Conservation (phyloP, 2,888 invertebrate genomes). For the Drosophila infuscata region DNA sequence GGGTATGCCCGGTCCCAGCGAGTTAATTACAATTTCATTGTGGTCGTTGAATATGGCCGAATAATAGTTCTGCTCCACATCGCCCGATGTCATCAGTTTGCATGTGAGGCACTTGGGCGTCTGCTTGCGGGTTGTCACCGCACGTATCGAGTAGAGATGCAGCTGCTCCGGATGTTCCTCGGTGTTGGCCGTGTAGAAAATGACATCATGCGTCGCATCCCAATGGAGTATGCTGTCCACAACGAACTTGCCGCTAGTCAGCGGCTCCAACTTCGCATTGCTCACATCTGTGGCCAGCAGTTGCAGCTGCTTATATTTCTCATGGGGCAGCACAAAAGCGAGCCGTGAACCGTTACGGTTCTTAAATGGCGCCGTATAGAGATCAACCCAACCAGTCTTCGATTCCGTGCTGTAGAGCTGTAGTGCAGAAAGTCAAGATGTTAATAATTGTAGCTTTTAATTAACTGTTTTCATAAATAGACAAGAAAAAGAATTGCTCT, state of each 20-base stretch:
- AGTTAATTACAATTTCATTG: slow-evolving; percentile 90
- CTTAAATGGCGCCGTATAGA: slow-evolving; percentile 90
- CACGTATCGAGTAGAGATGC: slow-evolving; percentile 91
- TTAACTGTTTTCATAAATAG: too few relatives aligned
- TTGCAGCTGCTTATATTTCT: slow-evolving; percentile 89
- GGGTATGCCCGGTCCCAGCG: slow-evolving; percentile 94
- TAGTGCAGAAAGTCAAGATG: not conserved
- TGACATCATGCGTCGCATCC: slow-evolving; percentile 88
- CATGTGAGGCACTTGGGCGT: slow-evolving; percentile 91
- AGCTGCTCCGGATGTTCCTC: slow-evolving; percentile 91
- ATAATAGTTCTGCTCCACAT: slow-evolving; percentile 82
- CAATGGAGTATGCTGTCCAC: slow-evolving; percentile 91
- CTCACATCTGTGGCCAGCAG: slow-evolving; percentile 85
- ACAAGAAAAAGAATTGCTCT: not conserved
- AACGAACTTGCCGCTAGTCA: slow-evolving; percentile 89
- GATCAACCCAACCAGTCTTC: slow-evolving; percentile 91
- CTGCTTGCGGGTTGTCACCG: slow-evolving; percentile 82
- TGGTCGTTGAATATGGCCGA: slow-evolving; percentile 89
- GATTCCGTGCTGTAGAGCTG: slow-evolving; percentile 79
- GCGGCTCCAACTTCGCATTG: slow-evolving; percentile 76
- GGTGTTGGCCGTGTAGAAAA: slow-evolving; percentile 94
- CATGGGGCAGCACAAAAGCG: slow-evolving; percentile 90
- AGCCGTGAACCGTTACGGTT: slow-evolving; percentile 89
- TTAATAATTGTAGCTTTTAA: not conserved
- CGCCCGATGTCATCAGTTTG: slow-evolving; percentile 82